These are phyloP conservation scores for Nemopilema nomurai DNA, from an alignment of 30 jellyfish, hydroid and myxozoan genomes.

Conservation along the genomic window DNA sequence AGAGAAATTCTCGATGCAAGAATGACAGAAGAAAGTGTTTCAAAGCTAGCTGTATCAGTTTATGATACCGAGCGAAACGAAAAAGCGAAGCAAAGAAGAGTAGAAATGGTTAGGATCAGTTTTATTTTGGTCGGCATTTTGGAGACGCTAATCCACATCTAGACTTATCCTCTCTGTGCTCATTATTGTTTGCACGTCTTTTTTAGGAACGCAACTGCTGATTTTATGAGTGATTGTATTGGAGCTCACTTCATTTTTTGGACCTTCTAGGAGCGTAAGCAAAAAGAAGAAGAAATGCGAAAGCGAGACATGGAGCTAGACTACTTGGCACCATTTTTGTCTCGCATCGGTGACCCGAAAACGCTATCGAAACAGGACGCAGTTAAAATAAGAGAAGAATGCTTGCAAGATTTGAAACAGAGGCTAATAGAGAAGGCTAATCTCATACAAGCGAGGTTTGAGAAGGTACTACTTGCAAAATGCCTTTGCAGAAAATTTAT, in stretches of 20 bases:
- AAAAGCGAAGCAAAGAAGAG: constrained; percentile 82
- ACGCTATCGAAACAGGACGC: constrained; percentile 75
- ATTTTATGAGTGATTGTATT: too few relatives aligned
- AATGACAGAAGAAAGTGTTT: constrained; percentile 72
- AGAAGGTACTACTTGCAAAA: constrained; percentile 38
- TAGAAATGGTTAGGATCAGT: constrained; percentile 81
- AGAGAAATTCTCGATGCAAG: constrained; percentile 83
- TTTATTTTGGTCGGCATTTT: too few relatives aligned
- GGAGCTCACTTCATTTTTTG: background rate
- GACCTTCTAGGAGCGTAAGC: constrained; percentile 72
- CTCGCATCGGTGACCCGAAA: constrained; percentile 86
- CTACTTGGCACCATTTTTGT: constrained; percentile 90
- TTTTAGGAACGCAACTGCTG: background rate
- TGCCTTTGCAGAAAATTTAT: background rate
- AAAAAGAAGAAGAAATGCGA: constrained; percentile 80
- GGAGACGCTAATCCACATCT: too few relatives aligned
- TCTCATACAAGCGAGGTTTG: constrained; percentile 91
- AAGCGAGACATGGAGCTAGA: constrained; percentile 87
- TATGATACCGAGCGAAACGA: constrained; percentile 94
- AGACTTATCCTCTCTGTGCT: too few relatives aligned
- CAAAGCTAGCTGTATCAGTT: constrained; percentile 77
- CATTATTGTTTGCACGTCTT: too few relatives aligned
- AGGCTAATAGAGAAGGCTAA: constrained; percentile 92
- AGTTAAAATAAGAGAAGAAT: constrained; percentile 74
- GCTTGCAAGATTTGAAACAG: constrained; percentile 89